phyloP scores from a whole-genome alignment of 2,797 vertebrate species.

The Saguinus oedipus region DNA sequence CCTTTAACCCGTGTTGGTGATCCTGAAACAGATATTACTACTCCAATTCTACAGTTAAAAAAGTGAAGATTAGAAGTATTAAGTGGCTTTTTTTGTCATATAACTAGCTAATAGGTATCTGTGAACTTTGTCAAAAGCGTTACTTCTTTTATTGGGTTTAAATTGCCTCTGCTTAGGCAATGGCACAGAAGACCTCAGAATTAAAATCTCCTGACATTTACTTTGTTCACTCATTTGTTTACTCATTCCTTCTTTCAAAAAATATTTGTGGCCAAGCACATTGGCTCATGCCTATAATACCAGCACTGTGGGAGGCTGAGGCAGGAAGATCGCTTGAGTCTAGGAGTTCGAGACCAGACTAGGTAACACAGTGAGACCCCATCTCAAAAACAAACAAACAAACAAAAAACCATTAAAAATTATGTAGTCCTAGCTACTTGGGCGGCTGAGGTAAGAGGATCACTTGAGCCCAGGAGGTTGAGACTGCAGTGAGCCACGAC shows the following conservation, averaged over 20 bases:
- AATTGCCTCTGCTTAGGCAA: not conserved
- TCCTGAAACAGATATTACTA: not conserved
- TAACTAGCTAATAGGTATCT: not conserved
- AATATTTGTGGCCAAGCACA: not conserved
- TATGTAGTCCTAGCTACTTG: not conserved
- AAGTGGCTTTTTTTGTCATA: not conserved
- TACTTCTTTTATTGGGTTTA: not conserved
- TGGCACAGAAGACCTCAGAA: not conserved
- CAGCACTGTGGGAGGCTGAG: not conserved
- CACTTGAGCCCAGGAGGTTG: not conserved
- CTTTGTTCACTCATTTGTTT: not conserved
- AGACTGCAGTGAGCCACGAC: not conserved
- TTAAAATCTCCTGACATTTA: not conserved
- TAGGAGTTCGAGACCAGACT: not conserved
- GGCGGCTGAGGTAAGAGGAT: not conserved
- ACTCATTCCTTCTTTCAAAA: not conserved
- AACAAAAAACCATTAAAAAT: not conserved
- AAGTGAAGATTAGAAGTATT: not conserved
- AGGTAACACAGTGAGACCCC: not conserved
- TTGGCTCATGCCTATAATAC: not conserved
- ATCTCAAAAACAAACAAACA: not conserved
- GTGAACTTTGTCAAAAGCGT: not conserved
- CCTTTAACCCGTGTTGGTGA: not conserved
- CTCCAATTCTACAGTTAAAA: not conserved
- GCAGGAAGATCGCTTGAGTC: not conserved